These are phyloP conservation scores for Periplaneta americana DNA, from an alignment of 1,140 invertebrate genomes.

Conservation along the genomic window DNA sequence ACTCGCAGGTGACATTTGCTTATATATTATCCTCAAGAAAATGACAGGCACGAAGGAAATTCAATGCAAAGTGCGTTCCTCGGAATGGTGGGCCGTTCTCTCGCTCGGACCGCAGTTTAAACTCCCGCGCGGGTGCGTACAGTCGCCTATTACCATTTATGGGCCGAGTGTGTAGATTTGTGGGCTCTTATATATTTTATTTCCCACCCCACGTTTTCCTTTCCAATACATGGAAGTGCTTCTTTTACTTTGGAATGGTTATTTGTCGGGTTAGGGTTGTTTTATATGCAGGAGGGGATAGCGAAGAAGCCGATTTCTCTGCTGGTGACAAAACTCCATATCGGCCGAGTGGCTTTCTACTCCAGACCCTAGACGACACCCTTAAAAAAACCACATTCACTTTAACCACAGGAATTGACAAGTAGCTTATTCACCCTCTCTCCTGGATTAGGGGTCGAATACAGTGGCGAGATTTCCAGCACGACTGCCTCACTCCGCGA, in stretches of 20 bases:
- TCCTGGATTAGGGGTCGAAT: neutral
- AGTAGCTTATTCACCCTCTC: neutral
- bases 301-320: neutral
- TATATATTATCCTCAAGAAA: no score
- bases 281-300: neutral
- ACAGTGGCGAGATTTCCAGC: neutral
- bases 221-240: neutral
- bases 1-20: no score
- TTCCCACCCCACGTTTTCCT: neutral
- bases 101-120: neutral
- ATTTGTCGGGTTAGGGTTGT: neutral
- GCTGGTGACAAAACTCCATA: neutral
- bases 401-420: neutral
- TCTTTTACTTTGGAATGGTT: neutral
- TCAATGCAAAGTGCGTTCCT: no score
- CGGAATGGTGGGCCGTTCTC: no score
- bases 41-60: no score
- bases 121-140: neutral
- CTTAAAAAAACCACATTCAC: neutral
- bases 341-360: neutral
- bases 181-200: neutral
- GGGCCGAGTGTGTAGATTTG: neutral
- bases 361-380: neutral
- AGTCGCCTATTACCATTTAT: neutral
- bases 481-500: no score